Percentiles rank a stretch among this genome's conserved stretches.
phyloP scores from a whole-genome alignment of 1,140 invertebrate genomes.

The Bombus balteatus region DNA sequence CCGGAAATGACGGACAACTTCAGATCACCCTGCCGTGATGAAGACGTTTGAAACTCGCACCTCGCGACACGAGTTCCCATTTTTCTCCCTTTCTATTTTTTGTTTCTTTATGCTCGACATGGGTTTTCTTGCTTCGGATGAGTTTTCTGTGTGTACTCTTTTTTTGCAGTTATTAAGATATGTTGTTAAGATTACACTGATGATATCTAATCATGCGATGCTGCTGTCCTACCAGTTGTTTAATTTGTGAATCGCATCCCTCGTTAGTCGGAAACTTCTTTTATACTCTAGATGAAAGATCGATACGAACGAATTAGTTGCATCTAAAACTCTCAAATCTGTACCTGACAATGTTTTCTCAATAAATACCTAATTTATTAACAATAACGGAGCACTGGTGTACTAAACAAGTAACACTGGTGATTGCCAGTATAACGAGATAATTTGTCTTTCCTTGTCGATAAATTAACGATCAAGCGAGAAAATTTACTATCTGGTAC shows the following conservation, averaged over 20 bases:
- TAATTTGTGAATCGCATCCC: background rate
- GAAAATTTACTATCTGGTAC: background rate
- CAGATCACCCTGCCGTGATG: background rate
- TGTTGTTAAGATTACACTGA: background rate
- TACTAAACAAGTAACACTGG: background rate
- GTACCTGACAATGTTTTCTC: background rate
- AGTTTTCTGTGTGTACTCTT: background rate
- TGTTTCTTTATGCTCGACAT: background rate
- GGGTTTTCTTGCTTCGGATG: too few relatives aligned
- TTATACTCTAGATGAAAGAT: background rate
- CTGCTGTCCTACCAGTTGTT: background rate
- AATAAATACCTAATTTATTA: background rate
- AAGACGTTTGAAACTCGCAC: background rate
- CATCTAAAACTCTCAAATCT: background rate
- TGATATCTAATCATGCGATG: background rate
- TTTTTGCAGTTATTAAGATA: background rate
- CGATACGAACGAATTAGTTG: background rate
- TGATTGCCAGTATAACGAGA: background rate
- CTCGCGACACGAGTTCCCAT: background rate
- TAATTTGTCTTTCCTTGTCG: background rate
- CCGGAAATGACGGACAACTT: constrained; percentile 6
- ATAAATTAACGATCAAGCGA: background rate
- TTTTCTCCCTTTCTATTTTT: background rate
- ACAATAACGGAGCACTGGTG: background rate
- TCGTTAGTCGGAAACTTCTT: background rate